These are phyloP conservation scores for Phortica variegata DNA, from an alignment of 1,140 invertebrate species.

Conservation along the genomic window DNA sequence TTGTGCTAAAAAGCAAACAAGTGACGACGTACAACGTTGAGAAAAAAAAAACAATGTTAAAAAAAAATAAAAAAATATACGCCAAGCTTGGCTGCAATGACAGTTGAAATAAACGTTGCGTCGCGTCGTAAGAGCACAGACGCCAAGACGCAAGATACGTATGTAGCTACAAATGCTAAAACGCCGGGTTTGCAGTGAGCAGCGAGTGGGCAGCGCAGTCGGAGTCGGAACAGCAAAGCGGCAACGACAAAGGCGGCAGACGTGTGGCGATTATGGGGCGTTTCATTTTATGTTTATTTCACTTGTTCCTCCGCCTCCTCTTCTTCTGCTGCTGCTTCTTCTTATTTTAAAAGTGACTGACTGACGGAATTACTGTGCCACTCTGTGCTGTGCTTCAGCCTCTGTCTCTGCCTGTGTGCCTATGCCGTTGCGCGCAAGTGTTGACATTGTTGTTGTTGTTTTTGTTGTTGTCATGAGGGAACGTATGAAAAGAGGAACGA, in stretches of 20 bases:
- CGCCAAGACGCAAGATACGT: conserved; percentile 32
- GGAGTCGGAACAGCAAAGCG: conserved; percentile 2
- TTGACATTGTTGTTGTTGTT: no score
- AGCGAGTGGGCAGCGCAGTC: background rate
- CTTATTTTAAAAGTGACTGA: no score
- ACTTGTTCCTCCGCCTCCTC: no score
- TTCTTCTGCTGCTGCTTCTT: no score
- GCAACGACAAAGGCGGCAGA: background rate
- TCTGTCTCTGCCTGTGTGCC: conserved; percentile 26
- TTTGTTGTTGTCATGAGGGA: no score
- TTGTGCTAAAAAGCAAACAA: conserved; percentile 51
- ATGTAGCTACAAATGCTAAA: no score
- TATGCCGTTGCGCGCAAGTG: no score
- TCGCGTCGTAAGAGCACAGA: conserved; percentile 12
- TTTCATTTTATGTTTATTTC: conserved; percentile 50
- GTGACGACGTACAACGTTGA: no score
- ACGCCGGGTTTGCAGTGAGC: conserved; percentile 9
- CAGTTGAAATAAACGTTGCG: conserved; percentile 21
- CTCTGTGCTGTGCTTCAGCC: background rate
- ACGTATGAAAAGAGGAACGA: no score
- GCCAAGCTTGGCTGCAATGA: conserved; percentile 12
- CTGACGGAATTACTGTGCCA: no score
- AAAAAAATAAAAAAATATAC: no score
- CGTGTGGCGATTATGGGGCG: conserved; percentile 43
- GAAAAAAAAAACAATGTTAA: no score